Evolutionary conservation across 2,888 invertebrate species (phyloP), one percentile per base, ranked within the genome.

Genomic region (Scaptomyza caliginosa): DNA sequence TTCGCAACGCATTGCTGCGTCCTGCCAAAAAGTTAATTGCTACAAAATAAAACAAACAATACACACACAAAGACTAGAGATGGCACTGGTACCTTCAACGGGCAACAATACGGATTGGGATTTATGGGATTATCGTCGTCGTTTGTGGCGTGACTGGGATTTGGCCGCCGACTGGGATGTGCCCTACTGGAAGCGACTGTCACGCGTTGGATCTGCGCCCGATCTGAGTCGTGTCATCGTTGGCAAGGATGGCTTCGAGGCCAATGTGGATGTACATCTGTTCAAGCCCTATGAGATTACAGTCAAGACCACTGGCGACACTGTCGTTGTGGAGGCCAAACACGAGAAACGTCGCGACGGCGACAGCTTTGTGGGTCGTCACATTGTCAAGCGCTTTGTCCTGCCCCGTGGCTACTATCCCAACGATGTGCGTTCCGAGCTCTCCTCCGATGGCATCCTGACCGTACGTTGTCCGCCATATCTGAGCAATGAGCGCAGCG

Each of bases 351-450:
- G 93, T 69, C 92, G 93, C n/a, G 95, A 96, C 69, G 94, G 94
- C 32, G 94, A 95, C 77, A 96, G 95, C 0, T 94, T 92, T 89
- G 94, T 97, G 52, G 95, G 96, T 4, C 93, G 97, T 16, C 96
- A 97, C 90, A 96, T 97, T 89, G 93, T 93, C 2, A 93, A 97
- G 67, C 92, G 93, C 42, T 95, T 95, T 88, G 92, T 94, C 77
- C 91, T 96, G 38, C 95, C 95, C 0, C 91, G 93, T 21, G 94
- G 93, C 28, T 94, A 94, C 78, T 95, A 96, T 70, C 93, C 95
- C 6, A 93, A 94, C 7, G 94, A 95, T 76, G 93, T 97, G 1
- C 93, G 94, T 46, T 96, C 96, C 58, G 90, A 91, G 58, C 80
- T 90, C 23, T 83, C 90, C 50, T 88, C 91, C 93, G 96, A 97